Evolutionary conservation across 2,888 invertebrate species (phyloP).

Genomic region (Amphipoea oculea): DNA sequence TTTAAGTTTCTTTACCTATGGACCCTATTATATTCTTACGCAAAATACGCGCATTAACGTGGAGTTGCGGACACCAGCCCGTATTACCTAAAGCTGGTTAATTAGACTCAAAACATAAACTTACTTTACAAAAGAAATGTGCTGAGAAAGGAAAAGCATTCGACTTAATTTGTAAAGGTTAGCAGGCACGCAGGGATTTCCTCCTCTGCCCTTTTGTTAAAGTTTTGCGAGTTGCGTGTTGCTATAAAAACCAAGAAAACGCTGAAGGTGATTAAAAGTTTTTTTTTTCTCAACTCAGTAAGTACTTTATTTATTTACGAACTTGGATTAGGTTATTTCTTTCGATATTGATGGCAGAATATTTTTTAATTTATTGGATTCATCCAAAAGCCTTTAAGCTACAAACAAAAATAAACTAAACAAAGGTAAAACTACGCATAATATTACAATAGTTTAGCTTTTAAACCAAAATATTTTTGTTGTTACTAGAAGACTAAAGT

Average conservation of each 20-base stretch:
- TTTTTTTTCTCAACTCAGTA: not conserved
- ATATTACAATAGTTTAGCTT: too few relatives aligned
- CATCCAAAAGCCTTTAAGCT: not conserved
- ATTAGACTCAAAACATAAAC: not conserved
- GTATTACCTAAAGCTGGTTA: not conserved
- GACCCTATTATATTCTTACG: too few relatives aligned
- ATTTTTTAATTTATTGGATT: not conserved
- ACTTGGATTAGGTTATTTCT: not conserved
- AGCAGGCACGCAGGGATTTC: not conserved
- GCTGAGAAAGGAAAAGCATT: not conserved
- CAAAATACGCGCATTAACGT: too few relatives aligned
- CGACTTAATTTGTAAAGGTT: not conserved
- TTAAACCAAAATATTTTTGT: too few relatives aligned
- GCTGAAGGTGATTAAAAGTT: not conserved
- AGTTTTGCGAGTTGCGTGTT: too few relatives aligned
- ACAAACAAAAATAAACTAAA: not conserved
- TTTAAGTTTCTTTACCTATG: too few relatives aligned
- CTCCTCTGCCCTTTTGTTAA: not conserved
- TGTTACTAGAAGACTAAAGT: too few relatives aligned
- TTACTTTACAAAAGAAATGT: not conserved
- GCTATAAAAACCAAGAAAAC: not conserved
- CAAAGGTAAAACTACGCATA: not conserved
- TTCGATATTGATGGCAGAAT: too few relatives aligned
- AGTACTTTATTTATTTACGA: too few relatives aligned
- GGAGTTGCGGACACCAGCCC: too few relatives aligned